Conservation (phyloP, 2,113 vertebrate genomes). For the Ailuropoda melanoleuca region DNA sequence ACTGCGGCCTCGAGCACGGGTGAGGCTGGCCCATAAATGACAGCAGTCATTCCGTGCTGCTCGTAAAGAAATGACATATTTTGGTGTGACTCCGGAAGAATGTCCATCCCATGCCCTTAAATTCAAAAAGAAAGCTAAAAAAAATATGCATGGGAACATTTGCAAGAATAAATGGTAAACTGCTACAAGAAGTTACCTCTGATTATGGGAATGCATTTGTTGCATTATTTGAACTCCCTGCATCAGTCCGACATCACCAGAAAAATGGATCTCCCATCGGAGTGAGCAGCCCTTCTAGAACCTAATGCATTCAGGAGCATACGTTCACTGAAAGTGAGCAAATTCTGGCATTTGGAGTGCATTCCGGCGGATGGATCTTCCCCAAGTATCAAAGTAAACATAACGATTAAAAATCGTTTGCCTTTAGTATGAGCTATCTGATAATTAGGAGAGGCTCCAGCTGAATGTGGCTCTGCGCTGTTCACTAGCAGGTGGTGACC, state of each 20-base stretch:
- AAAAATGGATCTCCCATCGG: not conserved
- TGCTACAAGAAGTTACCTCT: not conserved
- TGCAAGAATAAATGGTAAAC: not conserved
- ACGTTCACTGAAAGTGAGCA: too few relatives aligned
- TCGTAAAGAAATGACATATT: too few relatives aligned
- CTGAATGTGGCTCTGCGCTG: not conserved
- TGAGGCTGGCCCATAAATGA: rapidly evolving
- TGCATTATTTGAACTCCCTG: rapidly evolving
- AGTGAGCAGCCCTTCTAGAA: not conserved
- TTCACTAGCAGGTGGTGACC: not conserved
- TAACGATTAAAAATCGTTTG: not conserved
- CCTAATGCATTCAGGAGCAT: rapidly evolving
- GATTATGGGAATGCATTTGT: rapidly evolving
- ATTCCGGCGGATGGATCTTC: not conserved
- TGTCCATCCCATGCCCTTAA: too few relatives aligned
- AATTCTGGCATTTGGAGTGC: not conserved
- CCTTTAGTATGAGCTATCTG: not conserved
- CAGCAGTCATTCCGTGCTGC: rapidly evolving
- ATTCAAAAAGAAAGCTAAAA: not conserved
- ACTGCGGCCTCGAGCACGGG: rapidly evolving
- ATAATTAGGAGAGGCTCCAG: not conserved
- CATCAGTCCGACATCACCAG: too few relatives aligned
- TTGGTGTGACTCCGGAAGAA: not conserved
- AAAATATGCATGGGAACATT: not conserved
- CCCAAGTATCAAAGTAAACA: rapidly evolving